A percentile compares a stretch with the other conserved stretches of the same genome.
phyloP scores from a whole-genome alignment of 2,888 invertebrate species.

The Erebia epiphron region DNA sequence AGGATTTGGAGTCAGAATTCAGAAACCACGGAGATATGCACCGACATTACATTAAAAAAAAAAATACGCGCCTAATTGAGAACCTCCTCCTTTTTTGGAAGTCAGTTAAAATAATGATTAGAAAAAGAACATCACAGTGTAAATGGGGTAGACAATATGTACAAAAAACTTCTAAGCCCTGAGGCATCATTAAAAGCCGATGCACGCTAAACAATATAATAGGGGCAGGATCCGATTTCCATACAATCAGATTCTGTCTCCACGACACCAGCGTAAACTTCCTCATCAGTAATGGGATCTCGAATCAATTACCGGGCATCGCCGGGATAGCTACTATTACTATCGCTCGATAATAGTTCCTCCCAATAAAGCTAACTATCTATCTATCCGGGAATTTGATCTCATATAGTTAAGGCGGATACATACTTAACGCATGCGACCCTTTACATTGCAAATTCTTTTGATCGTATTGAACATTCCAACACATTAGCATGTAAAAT shows the following conservation, averaged over 20 bases:
- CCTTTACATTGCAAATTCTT: no score
- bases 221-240: constrained; percentile 23
- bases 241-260: constrained; percentile 30
- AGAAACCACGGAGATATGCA: no score
- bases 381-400: not conserved
- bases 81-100: no score
- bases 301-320: constrained; percentile 23
- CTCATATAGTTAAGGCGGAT: not conserved
- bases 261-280: constrained; percentile 29
- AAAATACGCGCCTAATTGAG: no score
- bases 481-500: no score
- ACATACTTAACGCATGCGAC: no score
- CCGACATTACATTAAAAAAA: no score
- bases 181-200: not conserved
- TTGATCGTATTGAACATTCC: no score
- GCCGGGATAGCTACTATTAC: not conserved
- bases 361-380: not conserved
- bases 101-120: no score
- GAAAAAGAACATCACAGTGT: no score
- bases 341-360: constrained; percentile 1
- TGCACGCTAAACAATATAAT: not conserved
- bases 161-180: not conserved
- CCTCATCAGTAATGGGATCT: constrained; percentile 30
- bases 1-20: no score
- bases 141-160: not conserved